Evolutionary conservation across 2,888 invertebrate genomes (phyloP).

Genomic region (Perizoma affinitatum): DNA sequence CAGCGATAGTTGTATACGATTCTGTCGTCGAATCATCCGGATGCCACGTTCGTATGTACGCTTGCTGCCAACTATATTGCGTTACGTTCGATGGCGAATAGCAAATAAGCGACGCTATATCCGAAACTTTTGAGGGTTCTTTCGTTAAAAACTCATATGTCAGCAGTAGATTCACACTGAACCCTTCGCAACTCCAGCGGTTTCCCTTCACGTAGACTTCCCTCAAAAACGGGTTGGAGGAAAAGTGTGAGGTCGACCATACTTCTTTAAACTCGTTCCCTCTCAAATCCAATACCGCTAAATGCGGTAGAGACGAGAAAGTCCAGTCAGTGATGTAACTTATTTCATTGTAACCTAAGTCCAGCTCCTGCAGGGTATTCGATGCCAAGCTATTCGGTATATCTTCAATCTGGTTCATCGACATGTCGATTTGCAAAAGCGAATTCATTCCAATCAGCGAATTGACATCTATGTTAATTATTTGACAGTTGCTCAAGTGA

Average conservation of each 20-base stretch:
- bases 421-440: constrained; percentile 85
- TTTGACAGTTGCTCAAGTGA: constrained; percentile 87
- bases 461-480: constrained; percentile 76
- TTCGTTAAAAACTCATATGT: constrained; percentile 85
- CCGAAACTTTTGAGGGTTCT: constrained; percentile 77
- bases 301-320: constrained; percentile 85
- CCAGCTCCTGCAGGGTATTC: constrained; percentile 84
- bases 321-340: constrained; percentile 84
- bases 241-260: constrained; percentile 85
- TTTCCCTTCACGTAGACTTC: constrained; percentile 87
- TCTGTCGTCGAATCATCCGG: constrained; percentile 58
- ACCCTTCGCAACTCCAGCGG: constrained; percentile 90
- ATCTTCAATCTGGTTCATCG: constrained; percentile 86
- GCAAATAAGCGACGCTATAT: constrained; percentile 83
- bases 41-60: constrained; percentile 87
- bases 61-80: constrained; percentile 87
- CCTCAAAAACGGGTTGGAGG: constrained; percentile 83
- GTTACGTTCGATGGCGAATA: constrained; percentile 86
- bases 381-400: constrained; percentile 85
- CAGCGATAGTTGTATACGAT: constrained; percentile 83
- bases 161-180: constrained; percentile 80
- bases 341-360: constrained; percentile 85
- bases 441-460: constrained; percentile 83
- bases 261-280: constrained; percentile 88
- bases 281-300: constrained; percentile 87